phyloP scores from a whole-genome alignment of 2,797 vertebrate genomes.

The Poecilia picta region DNA sequence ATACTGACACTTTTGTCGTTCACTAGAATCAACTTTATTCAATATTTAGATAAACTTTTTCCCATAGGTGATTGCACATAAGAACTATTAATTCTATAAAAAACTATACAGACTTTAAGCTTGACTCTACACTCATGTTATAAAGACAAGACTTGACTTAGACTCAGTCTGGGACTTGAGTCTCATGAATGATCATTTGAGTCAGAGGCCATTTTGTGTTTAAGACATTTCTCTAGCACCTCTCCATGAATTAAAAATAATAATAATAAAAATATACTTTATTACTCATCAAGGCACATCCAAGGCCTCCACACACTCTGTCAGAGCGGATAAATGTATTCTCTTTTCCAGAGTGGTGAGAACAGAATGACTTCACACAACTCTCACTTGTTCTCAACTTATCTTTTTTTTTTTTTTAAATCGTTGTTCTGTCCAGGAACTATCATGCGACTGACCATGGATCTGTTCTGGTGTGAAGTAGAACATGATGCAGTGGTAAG shows the following conservation, averaged over 20 bases:
- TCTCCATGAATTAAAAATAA: neutral
- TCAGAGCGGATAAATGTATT: neutral
- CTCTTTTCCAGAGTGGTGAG: neutral
- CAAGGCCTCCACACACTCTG: neutral
- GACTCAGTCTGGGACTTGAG: neutral
- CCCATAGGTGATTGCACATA: neutral
- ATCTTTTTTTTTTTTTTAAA: neutral
- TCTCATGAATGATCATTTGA: neutral
- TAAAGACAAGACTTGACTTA: neutral
- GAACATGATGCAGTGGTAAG: neutral
- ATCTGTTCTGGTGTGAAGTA: neutral
- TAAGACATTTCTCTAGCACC: neutral
- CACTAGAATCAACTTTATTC: neutral
- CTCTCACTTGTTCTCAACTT: neutral
- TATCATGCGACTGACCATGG: neutral
- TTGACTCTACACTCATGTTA: neutral
- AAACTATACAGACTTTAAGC: too few relatives aligned
- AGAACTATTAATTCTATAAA: neutral
- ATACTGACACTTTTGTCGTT: neutral
- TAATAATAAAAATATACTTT: neutral
- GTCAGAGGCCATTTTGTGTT: neutral
- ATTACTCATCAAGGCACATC: neutral
- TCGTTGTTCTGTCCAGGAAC: neutral
- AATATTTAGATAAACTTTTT: neutral
- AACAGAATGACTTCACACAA: neutral